A percentile compares a stretch with the other conserved stretches of the same genome.
Conservation (phyloP, 2,888 invertebrate species). For the Flexamia atlantica region DNA sequence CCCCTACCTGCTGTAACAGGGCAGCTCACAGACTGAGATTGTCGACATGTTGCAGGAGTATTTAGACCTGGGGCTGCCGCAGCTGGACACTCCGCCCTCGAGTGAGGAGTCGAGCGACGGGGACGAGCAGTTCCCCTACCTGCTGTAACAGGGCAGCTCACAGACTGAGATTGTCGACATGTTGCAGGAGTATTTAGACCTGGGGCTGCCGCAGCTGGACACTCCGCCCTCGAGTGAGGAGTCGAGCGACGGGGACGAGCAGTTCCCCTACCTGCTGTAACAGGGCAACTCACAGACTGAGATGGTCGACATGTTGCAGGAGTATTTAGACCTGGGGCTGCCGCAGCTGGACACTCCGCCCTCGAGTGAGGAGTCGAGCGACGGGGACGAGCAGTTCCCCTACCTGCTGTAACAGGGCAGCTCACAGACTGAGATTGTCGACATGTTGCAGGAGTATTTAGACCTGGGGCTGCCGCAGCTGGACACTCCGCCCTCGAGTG, state of each 20-base stretch:
- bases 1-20: constrained; percentile 72
- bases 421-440: neutral
- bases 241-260: constrained; percentile 81
- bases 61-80: constrained; percentile 90
- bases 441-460: constrained; percentile 84
- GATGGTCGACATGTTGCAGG: constrained; percentile 74
- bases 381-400: constrained; percentile 77
- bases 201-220: constrained; percentile 90
- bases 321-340: constrained; percentile 92
- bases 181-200: constrained; percentile 88
- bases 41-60: constrained; percentile 81
- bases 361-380: constrained; percentile 89
- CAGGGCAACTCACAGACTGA: neutral
- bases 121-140: constrained; percentile 75
- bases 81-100: constrained; percentile 92
- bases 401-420: constrained; percentile 71
- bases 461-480: constrained; percentile 91
- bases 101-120: constrained; percentile 88
- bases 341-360: constrained; percentile 94
- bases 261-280: constrained; percentile 73
- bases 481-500: constrained; percentile 93
- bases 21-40: neutral
- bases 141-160: constrained; percentile 69
- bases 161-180: neutral
- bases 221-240: constrained; percentile 94